Percentiles rank a stretch among this genome's conserved stretches.
phyloP scores from a whole-genome alignment of 2,113 vertebrate species.

The Leucopsar rothschildi region DNA sequence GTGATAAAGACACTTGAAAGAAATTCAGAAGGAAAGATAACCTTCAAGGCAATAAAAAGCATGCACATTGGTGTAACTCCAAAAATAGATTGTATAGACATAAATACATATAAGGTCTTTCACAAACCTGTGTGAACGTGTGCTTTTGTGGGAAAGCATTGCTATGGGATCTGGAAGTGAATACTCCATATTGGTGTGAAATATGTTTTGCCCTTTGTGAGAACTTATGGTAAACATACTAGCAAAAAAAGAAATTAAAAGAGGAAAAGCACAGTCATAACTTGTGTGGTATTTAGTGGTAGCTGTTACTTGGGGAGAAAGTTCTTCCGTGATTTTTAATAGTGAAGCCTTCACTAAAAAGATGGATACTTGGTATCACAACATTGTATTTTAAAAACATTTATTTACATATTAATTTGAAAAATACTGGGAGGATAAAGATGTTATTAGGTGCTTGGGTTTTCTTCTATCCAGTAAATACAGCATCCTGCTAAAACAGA shows the following conservation, averaged over 20 bases:
- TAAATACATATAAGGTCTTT: not conserved
- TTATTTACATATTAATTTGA: not conserved
- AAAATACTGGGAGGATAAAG: not conserved
- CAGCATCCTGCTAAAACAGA: not conserved
- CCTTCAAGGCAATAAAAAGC: constrained; percentile 24
- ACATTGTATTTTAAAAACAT: not conserved
- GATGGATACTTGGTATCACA: not conserved
- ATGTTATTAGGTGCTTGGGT: not conserved
- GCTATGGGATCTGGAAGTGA: not conserved
- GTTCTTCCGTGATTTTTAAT: not conserved
- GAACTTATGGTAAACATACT: not conserved
- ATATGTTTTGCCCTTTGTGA: not conserved
- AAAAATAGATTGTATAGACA: not conserved
- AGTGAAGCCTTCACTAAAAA: not conserved
- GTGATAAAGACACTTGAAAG: constrained; percentile 43
- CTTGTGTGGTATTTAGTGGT: not conserved
- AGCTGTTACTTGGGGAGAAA: not conserved
- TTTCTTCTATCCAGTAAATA: not conserved
- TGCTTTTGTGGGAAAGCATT: not conserved
- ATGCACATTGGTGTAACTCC: not conserved
- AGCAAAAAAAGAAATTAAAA: not conserved
- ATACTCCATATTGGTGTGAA: not conserved
- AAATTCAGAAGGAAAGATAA: constrained; percentile 2
- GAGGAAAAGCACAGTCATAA: not conserved
- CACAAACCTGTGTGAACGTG: not conserved